These are phyloP conservation scores for Chrosomus eos DNA, from an alignment of 2,797 vertebrate genomes.

Conservation along the genomic window DNA sequence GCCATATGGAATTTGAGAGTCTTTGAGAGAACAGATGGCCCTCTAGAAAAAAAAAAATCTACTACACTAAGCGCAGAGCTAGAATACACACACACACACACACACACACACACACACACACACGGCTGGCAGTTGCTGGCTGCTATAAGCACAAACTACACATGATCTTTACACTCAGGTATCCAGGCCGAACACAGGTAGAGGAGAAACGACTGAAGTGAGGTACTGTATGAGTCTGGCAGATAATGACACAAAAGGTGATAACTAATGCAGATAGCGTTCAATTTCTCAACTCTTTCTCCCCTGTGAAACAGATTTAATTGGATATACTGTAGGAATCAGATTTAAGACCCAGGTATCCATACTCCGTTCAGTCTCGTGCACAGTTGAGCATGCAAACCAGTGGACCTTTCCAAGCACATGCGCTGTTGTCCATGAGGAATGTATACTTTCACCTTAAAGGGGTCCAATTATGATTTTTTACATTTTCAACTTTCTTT, in stretches of 20 bases:
- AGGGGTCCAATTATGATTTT: background rate
- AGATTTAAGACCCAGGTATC: background rate
- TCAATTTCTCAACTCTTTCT: constrained; percentile 1
- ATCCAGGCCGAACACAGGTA: constrained; percentile 1
- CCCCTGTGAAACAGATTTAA: background rate
- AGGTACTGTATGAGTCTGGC: background rate
- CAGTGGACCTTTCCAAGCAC: background rate
- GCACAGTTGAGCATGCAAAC: background rate
- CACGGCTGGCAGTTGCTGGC: background rate
- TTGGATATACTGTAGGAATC: background rate
- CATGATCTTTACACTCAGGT: constrained; percentile 29
- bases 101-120: no score
- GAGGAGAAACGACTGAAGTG: background rate
- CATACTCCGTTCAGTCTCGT: background rate
- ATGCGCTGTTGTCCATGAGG: background rate
- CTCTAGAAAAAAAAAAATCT: background rate
- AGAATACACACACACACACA: background rate
- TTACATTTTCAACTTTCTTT: background rate
- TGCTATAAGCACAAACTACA: constrained; percentile 11
- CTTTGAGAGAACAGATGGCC: constrained; percentile 30
- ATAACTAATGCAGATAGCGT: background rate
- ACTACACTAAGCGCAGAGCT: constrained; percentile 3
- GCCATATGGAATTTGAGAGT: constrained; percentile 12
- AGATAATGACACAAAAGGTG: constrained; percentile 8
- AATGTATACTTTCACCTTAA: background rate